Conservation (phyloP, 2,113 vertebrate species). For the Ophiodon elongatus region DNA sequence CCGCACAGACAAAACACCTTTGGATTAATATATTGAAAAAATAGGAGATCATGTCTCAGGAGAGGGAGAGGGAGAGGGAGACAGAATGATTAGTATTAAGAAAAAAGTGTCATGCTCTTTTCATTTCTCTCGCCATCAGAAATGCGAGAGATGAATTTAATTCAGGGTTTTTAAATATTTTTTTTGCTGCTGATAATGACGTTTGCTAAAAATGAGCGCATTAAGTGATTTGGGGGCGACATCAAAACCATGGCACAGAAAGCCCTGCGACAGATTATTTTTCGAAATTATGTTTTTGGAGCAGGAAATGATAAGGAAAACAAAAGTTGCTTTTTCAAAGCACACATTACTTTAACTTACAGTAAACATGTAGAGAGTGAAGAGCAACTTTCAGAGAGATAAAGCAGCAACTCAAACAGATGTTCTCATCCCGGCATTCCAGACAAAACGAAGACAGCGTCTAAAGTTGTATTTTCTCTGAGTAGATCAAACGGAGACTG, state of each 20-base stretch:
- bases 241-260: conserved; percentile 6
- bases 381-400: neutral
- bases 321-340: neutral
- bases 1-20: neutral
- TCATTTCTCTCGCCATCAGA: neutral
- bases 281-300: neutral
- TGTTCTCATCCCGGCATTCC: neutral
- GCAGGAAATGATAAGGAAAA: neutral
- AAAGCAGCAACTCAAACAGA: neutral
- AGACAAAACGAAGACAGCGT: neutral
- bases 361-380: neutral
- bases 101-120: neutral
- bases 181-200: neutral
- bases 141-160: too few relatives aligned
- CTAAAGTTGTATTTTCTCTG: neutral
- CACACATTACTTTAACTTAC: neutral
- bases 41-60: too few relatives aligned
- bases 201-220: conserved; percentile 6
- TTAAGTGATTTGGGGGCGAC: neutral
- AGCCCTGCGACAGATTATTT: neutral
- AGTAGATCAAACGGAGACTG: neutral
- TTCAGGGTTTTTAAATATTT: neutral
- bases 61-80: neutral
- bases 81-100: neutral
- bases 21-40: neutral